Evolutionary conservation across 2,888 invertebrate genomes (phyloP).

Genomic region (Cosmia pyralina): DNA sequence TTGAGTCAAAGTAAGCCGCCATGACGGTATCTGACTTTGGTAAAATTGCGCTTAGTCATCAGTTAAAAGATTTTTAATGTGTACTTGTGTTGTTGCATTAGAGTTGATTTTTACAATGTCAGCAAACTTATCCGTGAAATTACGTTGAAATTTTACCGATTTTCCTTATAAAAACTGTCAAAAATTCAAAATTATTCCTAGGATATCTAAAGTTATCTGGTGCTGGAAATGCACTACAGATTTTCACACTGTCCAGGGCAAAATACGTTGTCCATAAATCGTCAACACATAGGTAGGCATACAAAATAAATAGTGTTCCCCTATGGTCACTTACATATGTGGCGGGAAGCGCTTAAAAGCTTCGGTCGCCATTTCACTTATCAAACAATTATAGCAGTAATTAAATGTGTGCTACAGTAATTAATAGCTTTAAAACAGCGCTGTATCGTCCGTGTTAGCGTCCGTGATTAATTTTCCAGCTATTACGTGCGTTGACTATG

Average conservation of each 20-base stretch:
- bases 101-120: not conserved
- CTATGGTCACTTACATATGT: constrained; percentile 55
- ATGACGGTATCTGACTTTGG: too few species aligned
- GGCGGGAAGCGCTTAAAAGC: constrained; percentile 70
- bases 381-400: constrained; percentile 75
- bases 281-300: not conserved
- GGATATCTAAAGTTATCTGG: not conserved
- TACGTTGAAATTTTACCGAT: not conserved
- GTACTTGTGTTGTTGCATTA: not conserved
- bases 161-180: not conserved
- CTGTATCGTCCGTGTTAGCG: constrained; percentile 39
- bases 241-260: not conserved
- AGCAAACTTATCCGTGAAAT: too few species aligned
- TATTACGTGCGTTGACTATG: constrained; percentile 20
- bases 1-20: too few species aligned
- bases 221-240: not conserved
- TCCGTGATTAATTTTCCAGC: constrained; percentile 45
- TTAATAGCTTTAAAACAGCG: constrained; percentile 53
- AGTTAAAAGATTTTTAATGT: not conserved
- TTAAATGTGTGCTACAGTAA: constrained; percentile 67
- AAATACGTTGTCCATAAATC: not conserved
- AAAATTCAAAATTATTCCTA: not conserved
- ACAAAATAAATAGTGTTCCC: constrained; percentile 68
- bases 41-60: not conserved
- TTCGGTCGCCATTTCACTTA: constrained; percentile 72